A percentile compares a stretch with the other conserved stretches of the same genome.
phyloP scores from a whole-genome alignment of 35 echinoderm and acorn worm genomes.

The Lytechinus variegatus region DNA sequence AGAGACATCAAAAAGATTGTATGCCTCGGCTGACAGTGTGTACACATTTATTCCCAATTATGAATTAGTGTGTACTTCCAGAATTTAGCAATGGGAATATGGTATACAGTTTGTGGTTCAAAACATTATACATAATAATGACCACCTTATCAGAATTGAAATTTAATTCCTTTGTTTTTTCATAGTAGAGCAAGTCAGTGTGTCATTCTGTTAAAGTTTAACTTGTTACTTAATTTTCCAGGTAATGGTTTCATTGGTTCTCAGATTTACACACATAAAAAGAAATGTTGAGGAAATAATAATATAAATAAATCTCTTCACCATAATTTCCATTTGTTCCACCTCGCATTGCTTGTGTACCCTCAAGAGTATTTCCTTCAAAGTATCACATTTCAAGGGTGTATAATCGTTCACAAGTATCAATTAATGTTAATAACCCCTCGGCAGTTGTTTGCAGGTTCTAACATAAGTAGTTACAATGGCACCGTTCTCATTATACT shows the following conservation, averaged over 20 bases:
- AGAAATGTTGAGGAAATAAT: neutral
- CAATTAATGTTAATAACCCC: neutral
- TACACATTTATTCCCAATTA: neutral
- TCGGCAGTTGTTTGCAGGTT: neutral
- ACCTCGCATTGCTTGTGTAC: neutral
- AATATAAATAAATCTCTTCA: neutral
- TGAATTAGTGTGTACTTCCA: neutral
- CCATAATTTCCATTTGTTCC: neutral
- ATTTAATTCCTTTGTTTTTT: neutral
- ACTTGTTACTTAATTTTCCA: neutral
- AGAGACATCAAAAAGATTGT: neutral
- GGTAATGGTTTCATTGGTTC: neutral
- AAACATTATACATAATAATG: too few relatives aligned
- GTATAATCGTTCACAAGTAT: neutral
- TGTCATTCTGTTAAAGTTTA: neutral
- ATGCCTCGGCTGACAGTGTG: neutral
- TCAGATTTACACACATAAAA: neutral
- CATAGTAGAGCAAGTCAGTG: neutral
- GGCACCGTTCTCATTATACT: too few relatives aligned
- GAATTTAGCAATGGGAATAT: neutral
- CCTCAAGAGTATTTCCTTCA: neutral
- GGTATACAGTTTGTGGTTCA: too few relatives aligned
- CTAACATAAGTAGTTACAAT: neutral
- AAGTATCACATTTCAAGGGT: neutral
- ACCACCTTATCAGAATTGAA: too few relatives aligned